A percentile compares a stretch with the other conserved stretches of the same genome.
Conservation (phyloP, 1,140 invertebrate species). For the Asbolus verrucosus region DNA sequence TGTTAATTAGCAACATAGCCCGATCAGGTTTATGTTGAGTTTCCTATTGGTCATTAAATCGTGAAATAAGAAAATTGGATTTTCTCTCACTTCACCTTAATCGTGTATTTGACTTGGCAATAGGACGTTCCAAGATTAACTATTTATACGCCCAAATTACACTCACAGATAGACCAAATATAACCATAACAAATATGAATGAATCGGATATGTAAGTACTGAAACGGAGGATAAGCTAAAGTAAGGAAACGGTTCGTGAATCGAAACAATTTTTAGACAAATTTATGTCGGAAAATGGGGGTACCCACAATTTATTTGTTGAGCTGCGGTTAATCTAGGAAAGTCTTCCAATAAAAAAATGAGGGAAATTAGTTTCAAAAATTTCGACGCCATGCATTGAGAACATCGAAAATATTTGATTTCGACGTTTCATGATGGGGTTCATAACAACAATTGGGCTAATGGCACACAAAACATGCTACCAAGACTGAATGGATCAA, state of each 20-base stretch:
- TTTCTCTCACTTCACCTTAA: slow-evolving; percentile 18
- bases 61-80: slow-evolving; percentile 25
- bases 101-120: slow-evolving; percentile 24
- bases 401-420: slow-evolving; percentile 1
- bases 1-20: slow-evolving; percentile 24
- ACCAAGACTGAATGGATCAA: slow-evolving; percentile 26
- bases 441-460: slow-evolving; percentile 16
- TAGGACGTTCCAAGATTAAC: slow-evolving; percentile 36
- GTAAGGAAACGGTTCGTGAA: neutral
- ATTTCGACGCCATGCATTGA: slow-evolving; percentile 14
- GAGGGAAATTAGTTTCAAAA: slow-evolving; percentile 18
- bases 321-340: slow-evolving; percentile 28
- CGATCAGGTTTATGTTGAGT: slow-evolving; percentile 29
- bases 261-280: too few relatives aligned
- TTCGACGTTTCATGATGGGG: neutral
- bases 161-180: too few relatives aligned
- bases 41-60: slow-evolving; percentile 35
- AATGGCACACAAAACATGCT: slow-evolving; percentile 23
- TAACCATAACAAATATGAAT: too few relatives aligned
- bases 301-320: too few relatives aligned
- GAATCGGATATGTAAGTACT: neutral
- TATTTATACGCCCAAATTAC: slow-evolving; percentile 19
- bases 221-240: neutral
- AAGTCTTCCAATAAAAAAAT: slow-evolving; percentile 6
- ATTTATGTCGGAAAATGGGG: too few relatives aligned